phyloP scores from a whole-genome alignment of 2,113 vertebrate species.

The Bungarus multicinctus region DNA sequence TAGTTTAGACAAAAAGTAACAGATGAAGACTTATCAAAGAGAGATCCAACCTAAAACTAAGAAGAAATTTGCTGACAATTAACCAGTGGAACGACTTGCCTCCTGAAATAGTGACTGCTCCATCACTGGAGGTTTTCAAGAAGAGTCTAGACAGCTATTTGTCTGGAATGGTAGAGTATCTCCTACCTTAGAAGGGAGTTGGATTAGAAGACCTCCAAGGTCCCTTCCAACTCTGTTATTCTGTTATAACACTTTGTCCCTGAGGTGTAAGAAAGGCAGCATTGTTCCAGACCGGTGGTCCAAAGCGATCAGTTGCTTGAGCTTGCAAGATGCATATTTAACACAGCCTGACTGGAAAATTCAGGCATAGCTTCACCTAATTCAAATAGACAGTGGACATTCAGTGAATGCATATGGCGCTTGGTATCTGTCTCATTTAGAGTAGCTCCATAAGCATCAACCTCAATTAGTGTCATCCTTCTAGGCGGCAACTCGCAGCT shows the following conservation, averaged over 20 bases:
- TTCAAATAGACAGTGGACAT: not conserved
- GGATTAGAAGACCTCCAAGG: not conserved
- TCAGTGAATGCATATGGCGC: slow-evolving; percentile 4
- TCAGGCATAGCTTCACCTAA: no score
- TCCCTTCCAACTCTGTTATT: not conserved
- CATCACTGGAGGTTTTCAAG: not conserved
- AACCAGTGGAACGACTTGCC: not conserved
- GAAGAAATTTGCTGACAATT: no score
- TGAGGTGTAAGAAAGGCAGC: not conserved
- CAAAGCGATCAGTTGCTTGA: not conserved
- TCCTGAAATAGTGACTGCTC: not conserved
- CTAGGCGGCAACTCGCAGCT: not conserved
- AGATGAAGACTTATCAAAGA: no score
- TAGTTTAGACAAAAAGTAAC: not conserved
- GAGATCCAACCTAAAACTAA: no score
- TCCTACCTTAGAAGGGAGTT: not conserved
- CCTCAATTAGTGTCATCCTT: slow-evolving; percentile 66
- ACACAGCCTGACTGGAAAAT: not conserved
- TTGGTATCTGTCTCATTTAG: slow-evolving; percentile 71
- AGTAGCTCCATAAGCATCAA: slow-evolving; percentile 70
- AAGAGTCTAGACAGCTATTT: not conserved
- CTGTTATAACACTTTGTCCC: not conserved
- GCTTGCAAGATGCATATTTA: not conserved
- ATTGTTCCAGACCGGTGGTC: not conserved
- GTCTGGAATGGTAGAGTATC: not conserved